Evolutionary conservation across 2,113 vertebrate genomes (phyloP), one percentile per base, ranked within the genome.

Genomic region (Excalfactoria chinensis): DNA sequence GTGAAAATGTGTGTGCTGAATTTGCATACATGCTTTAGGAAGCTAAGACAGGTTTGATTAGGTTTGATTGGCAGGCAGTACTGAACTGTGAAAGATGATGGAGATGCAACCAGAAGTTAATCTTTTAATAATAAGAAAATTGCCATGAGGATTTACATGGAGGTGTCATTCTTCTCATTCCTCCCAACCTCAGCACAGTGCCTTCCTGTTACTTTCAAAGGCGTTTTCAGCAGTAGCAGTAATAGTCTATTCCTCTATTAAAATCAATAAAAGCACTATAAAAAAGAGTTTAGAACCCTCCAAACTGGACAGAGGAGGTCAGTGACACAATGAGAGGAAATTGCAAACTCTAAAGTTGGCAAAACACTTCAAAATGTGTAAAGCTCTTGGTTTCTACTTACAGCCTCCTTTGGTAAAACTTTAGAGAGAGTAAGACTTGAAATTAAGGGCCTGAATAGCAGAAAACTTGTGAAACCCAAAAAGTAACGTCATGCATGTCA

Each of bases 91-190:
- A 75, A 88, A 95, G 84, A 62, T 84, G 76, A 71, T 79, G 70
- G 93, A 93, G 84, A 79, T 93, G 86, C 90, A 82, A 87, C 20
- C 73, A 92, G 88, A 87, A 94, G 70, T 93, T 90, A 72, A 93
- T 92, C 84, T 94, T 94, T 90, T 75, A 75, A 82, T 88, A 79
- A 55, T 59, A 71, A 78, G 77, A 93, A 84, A 85, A 84, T 81
- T 82, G 74, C 86, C 86, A 86, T 1, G 0, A 72, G 90, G 84
- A 49, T 92, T 90, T 94, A 16, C 17, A 46, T 37, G 73, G 73
- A 89, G 74, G 44, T 94, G 77, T 89, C 63, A 16, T 82, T 92
- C 86, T 91, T 84, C 79, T 90, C 71, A 49, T 76, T 87, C 78
- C 75, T 89, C 84, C 49, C 46, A 73, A 37, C 80, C 84, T 13